These are phyloP conservation scores for Motacilla tschutschensis DNA, from an alignment of 2,113 vertebrate genomes.

Conservation along the genomic window DNA sequence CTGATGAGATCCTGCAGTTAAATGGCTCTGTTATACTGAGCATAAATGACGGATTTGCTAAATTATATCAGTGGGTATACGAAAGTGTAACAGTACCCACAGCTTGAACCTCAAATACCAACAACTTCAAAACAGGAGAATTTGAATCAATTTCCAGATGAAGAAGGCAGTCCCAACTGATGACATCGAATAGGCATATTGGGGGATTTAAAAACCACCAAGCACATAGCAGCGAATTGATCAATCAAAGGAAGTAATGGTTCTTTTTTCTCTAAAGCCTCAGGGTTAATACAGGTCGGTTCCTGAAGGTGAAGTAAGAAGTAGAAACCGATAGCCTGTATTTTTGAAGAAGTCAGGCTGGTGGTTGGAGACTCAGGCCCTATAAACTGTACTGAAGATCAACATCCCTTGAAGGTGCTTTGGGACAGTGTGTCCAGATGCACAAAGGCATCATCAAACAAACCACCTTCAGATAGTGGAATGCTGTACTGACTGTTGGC, in stretches of 20 bases:
- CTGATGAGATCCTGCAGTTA: constrained; percentile 35
- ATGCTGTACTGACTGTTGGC: not conserved
- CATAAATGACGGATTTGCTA: constrained; percentile 28
- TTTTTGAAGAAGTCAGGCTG: not conserved
- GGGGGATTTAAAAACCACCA: not conserved
- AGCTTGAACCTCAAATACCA: not conserved
- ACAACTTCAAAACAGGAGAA: not conserved
- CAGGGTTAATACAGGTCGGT: not conserved
- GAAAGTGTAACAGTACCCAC: not conserved
- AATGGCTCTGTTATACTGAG: not conserved
- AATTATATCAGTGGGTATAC: not conserved
- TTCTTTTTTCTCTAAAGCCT: not conserved
- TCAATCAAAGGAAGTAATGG: not conserved
- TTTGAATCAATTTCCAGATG: not conserved
- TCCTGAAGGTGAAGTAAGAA: not conserved
- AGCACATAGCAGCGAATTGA: not conserved
- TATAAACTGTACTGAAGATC: not conserved
- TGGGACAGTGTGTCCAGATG: not conserved
- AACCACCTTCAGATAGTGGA: not conserved
- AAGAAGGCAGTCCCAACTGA: not conserved
- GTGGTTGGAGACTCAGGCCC: not conserved
- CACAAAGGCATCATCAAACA: not conserved
- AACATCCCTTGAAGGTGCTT: not conserved
- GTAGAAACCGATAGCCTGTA: not conserved
- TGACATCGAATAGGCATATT: not conserved